Evolutionary conservation across 2,888 invertebrate genomes (phyloP).

Genomic region (Prenolepis imparis): DNA sequence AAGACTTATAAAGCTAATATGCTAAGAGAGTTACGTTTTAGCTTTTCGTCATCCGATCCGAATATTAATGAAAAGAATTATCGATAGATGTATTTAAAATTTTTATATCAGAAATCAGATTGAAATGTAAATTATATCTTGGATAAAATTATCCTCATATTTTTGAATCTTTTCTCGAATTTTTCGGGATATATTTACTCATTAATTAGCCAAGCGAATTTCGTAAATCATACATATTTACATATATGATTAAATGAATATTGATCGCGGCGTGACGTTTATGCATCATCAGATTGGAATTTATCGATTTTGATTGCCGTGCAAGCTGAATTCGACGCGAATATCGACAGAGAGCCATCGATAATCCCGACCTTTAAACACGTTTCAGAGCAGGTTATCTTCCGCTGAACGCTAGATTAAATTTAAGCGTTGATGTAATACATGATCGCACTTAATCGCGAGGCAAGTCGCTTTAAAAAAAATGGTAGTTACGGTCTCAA

Average conservation of each 20-base stretch:
- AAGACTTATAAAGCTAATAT: not conserved
- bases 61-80: conserved; percentile 16
- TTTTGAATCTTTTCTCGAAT: too few species aligned
- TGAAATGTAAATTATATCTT: not conserved
- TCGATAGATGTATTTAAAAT: not conserved
- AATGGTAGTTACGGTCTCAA: conserved; percentile 59
- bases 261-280: not conserved
- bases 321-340: conserved; percentile 8
- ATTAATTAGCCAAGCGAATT: not conserved
- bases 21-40: not conserved
- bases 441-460: conserved; percentile 53
- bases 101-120: not conserved
- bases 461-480: conserved; percentile 34
- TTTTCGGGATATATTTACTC: not conserved
- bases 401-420: conserved; percentile 71
- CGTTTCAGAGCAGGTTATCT: conserved; percentile 53
- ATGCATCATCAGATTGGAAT: not conserved
- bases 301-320: conserved; percentile 14
- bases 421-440: conserved; percentile 74
- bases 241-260: conserved; percentile 15
- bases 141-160: too few species aligned
- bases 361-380: conserved; percentile 65
- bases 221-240: not conserved
- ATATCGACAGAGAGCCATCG: conserved; percentile 8
- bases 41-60: not conserved